A percentile compares a stretch with the other conserved stretches of the same genome.
Evolutionary conservation across 2,113 vertebrate species (phyloP).

Genomic region (Cyanistes caeruleus): DNA sequence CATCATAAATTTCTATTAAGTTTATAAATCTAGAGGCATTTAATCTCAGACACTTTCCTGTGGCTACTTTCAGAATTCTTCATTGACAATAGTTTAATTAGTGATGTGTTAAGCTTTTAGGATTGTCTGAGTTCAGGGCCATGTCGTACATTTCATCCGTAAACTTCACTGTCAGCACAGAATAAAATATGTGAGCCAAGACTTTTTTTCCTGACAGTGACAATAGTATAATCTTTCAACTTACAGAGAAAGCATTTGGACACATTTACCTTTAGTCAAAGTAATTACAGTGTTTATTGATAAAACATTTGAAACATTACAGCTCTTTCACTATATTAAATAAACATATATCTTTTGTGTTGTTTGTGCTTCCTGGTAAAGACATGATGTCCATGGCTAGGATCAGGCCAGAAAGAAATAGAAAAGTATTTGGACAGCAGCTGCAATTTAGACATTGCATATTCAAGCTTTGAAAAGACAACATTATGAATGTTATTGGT

Average conservation of each 20-base stretch:
- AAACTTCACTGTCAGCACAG: neutral
- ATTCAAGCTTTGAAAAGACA: neutral
- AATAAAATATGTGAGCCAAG: neutral
- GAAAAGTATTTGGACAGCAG: neutral
- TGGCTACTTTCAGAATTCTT: neutral
- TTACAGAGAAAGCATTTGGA: neutral
- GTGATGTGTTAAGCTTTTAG: neutral
- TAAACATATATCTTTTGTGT: neutral
- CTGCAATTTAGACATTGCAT: neutral
- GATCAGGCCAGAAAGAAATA: neutral
- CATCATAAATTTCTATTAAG: neutral
- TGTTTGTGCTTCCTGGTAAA: neutral
- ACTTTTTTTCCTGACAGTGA: neutral
- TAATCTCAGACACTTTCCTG: neutral
- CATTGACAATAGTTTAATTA: neutral
- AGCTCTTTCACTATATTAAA: neutral
- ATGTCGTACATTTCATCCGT: accelerated
- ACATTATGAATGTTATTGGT: neutral
- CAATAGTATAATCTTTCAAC: neutral
- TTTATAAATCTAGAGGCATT: neutral
- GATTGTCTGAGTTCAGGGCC: neutral
- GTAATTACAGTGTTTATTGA: neutral
- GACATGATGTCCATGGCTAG: neutral
- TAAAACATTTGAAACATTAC: neutral
- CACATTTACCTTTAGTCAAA: neutral